These are phyloP conservation scores for Trissolcus japonicus DNA, from an alignment of 2,888 invertebrate species.

Conservation along the genomic window DNA sequence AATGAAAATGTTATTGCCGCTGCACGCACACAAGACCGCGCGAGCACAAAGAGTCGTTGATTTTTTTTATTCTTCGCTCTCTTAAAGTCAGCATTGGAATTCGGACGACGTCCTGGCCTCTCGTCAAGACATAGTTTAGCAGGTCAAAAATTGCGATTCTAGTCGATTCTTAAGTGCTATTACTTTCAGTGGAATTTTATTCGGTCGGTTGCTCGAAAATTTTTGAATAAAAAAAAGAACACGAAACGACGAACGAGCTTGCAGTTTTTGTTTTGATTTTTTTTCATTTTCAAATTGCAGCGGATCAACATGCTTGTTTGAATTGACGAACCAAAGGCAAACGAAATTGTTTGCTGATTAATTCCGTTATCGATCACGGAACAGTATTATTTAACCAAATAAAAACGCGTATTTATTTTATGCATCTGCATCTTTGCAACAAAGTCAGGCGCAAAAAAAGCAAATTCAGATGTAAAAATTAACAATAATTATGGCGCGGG, in stretches of 20 bases:
- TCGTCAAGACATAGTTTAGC: conserved; percentile 38
- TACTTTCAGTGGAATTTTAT: conserved; percentile 9
- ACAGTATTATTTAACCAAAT: conserved; percentile 19
- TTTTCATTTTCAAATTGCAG: background rate
- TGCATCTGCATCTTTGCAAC: conserved; percentile 14
- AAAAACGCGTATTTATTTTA: conserved; percentile 41
- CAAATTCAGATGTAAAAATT: conserved; percentile 31
- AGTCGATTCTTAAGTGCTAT: conserved; percentile 20
- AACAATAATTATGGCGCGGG: conserved; percentile 43
- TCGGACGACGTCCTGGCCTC: conserved; percentile 25
- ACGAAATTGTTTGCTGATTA: conserved; percentile 15
- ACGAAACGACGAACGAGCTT: background rate
- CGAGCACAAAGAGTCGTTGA: conserved; percentile 33
- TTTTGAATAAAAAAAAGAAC: conserved; percentile 8
- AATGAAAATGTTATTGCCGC: conserved; percentile 55
- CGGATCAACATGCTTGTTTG: background rate
- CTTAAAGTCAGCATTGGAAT: conserved; percentile 30
- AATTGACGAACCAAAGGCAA: background rate
- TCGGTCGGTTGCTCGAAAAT: background rate
- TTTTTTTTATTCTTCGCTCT: conserved; percentile 17
- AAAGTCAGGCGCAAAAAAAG: conserved; percentile 37
- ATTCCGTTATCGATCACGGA: conserved; percentile 24
- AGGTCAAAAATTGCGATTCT: conserved; percentile 34
- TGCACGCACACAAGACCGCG: conserved; percentile 37
- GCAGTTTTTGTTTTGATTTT: background rate